Evolutionary conservation across 53 echinoderm and acorn worm genomes (phyloP), one percentile per base, ranked within the genome.

Genomic region (Zoroaster sp.): DNA sequence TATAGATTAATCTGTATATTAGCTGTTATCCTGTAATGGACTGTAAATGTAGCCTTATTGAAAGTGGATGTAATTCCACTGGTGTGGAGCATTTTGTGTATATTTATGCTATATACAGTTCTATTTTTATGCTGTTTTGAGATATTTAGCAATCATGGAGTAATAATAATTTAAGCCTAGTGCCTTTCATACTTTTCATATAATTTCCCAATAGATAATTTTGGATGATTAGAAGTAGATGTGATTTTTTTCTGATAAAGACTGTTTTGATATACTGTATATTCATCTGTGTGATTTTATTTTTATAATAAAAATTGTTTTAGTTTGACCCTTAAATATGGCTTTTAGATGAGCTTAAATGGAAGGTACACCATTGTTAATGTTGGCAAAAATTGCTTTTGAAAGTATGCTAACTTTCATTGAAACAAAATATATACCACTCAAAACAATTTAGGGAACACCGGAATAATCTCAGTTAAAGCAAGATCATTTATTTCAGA

Each of bases 221-320:
- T 76, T 45, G 40, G 76, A 76, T 76, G 49, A 76, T 75, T 75
- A 75, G 75, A 75, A 31, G 45, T 49, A 75, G 75, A 49, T 45
- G 46, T 75, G 75, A 45, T 31, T 74, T 74, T 69, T 34, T 76
- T 33, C 23, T 25, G 45, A 75, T 30, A 76, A 75, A 44, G 12
- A 55, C 25, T 23, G 55, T 55, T 55, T 55, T 55, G 21, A 55
- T 23, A 55, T n/a, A 55, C 55, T 55, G 55, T 55, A 23, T 55
- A 55, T 55, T 55, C 9, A 23, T 8, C 25, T 21, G 0, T 55
- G 55, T 55, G 55, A 5, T 55, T 55, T 55, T 55, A 55, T 55
- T 55, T 55, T 20, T 28, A 18, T 59, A 1, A 2, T 11, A 59
- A 59, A 55, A 5, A 9, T 0, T 5, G 6, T 55, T 55, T 55